A percentile compares a stretch with the other conserved stretches of the same genome.
Conservation (phyloP, 35 echinoderm and acorn worm genomes). For the Hemicentrotus pulcherrimus region DNA sequence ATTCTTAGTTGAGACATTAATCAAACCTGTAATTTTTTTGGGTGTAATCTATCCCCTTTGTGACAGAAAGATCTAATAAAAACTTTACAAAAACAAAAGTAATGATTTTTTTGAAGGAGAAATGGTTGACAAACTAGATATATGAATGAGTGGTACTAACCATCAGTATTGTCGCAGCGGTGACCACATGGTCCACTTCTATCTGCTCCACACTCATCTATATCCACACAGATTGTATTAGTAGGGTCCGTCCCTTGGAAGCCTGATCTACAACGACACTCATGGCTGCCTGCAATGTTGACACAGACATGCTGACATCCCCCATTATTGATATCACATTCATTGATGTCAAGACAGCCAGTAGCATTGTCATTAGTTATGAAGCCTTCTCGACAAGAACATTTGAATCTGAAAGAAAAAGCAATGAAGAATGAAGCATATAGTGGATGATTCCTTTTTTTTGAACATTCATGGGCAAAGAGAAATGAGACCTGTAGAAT, state of each 20-base stretch:
- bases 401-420: slow-evolving; percentile 70
- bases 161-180: slow-evolving; percentile 73
- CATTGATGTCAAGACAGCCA: slow-evolving; percentile 86
- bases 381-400: slow-evolving; percentile 76
- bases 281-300: slow-evolving; percentile 78
- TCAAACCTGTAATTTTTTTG: too few species aligned
- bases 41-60: background rate
- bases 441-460: too few species aligned
- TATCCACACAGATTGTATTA: slow-evolving; percentile 84
- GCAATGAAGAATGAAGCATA: too few species aligned
- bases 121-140: too few species aligned
- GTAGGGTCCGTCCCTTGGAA: slow-evolving; percentile 72
- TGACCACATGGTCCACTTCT: slow-evolving; percentile 86
- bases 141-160: slow-evolving; percentile 29
- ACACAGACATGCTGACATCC: slow-evolving; percentile 91
- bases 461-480: background rate
- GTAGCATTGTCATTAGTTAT: slow-evolving; percentile 73
- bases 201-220: slow-evolving; percentile 87
- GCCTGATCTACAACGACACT: slow-evolving; percentile 84
- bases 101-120: background rate
- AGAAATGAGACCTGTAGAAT: too few species aligned
- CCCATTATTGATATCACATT: slow-evolving; percentile 79
- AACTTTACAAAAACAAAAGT: background rate
- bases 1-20: too few species aligned
- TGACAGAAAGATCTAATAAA: background rate